phyloP scores from a whole-genome alignment of 2,888 invertebrate species.

The Nephrotoma appendiculata region DNA sequence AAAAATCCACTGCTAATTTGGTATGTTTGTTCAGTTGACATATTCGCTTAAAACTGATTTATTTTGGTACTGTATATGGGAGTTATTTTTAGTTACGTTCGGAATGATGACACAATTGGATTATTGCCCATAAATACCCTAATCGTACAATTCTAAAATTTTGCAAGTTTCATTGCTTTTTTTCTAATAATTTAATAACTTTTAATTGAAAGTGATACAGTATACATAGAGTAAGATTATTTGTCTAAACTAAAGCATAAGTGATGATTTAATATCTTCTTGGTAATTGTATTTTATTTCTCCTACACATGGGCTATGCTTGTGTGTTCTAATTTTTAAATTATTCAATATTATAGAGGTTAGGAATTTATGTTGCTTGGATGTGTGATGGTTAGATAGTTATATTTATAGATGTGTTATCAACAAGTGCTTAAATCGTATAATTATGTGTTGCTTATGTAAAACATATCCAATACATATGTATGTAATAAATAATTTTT shows the following conservation, averaged over 20 bases:
- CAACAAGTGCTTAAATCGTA: not conserved
- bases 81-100: not conserved
- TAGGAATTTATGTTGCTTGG: not conserved
- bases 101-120: not conserved
- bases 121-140: not conserved
- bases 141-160: not conserved
- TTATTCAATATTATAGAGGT: not conserved
- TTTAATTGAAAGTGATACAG: not conserved
- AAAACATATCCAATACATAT: not conserved
- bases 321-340: not conserved
- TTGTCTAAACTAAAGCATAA: not conserved
- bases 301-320: not conserved
- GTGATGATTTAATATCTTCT: not conserved
- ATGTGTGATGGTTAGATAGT: not conserved
- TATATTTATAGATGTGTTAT: not conserved
- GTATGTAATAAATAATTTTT: not conserved
- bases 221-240: not conserved
- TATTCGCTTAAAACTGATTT: not conserved
- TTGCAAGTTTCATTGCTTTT: not conserved
- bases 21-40: not conserved
- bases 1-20: not conserved
- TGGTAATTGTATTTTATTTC: not conserved
- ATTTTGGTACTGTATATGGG: not conserved
- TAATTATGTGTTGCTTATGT: not conserved
- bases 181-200: not conserved